These are phyloP conservation scores for Drosophila mimica DNA, from an alignment of 2,888 invertebrate species.

Conservation along the genomic window DNA sequence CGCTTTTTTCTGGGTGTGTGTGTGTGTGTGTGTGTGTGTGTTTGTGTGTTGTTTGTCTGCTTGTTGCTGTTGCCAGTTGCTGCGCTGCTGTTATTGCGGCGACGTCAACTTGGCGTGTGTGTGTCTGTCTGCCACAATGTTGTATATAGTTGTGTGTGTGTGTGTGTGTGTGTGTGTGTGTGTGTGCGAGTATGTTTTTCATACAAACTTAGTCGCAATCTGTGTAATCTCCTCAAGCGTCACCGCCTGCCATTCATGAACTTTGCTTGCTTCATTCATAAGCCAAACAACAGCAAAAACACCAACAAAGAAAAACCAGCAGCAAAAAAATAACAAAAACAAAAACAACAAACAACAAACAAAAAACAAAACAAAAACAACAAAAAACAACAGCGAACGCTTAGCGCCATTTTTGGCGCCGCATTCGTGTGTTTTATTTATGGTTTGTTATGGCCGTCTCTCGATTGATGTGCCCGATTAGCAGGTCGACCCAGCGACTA, in stretches of 20 bases:
- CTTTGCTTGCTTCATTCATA: conserved; percentile 56
- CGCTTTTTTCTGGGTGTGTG: conserved; percentile 30
- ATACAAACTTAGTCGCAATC: conserved; percentile 49
- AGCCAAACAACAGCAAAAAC: conserved; percentile 25
- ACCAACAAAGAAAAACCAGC: conserved; percentile 14
- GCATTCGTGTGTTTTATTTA: conserved; percentile 50
- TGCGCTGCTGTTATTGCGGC: conserved; percentile 71
- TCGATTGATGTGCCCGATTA: conserved; percentile 61
- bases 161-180: conserved; percentile 13
- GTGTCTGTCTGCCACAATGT: conserved; percentile 35
- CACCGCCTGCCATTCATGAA: conserved; percentile 50
- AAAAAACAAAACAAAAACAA: conserved; percentile 16
- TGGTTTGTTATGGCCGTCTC: conserved; percentile 55
- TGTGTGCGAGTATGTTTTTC: conserved; percentile 28
- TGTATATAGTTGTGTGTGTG: not conserved
- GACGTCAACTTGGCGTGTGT: conserved; percentile 50
- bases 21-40: not conserved
- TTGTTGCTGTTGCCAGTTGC: conserved; percentile 52
- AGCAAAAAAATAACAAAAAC: conserved; percentile 14
- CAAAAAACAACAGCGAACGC: conserved; percentile 16
- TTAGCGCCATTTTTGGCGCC: conserved; percentile 59
- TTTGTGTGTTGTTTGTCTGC: conserved; percentile 33
- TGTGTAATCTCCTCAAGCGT: conserved; percentile 44
- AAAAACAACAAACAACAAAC: conserved; percentile 9
- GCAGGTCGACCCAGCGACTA: conserved; percentile 30